These are phyloP conservation scores for Pocillopora meandrina DNA, from an alignment of 92 coral and sea anemone genomes.

Conservation along the genomic window DNA sequence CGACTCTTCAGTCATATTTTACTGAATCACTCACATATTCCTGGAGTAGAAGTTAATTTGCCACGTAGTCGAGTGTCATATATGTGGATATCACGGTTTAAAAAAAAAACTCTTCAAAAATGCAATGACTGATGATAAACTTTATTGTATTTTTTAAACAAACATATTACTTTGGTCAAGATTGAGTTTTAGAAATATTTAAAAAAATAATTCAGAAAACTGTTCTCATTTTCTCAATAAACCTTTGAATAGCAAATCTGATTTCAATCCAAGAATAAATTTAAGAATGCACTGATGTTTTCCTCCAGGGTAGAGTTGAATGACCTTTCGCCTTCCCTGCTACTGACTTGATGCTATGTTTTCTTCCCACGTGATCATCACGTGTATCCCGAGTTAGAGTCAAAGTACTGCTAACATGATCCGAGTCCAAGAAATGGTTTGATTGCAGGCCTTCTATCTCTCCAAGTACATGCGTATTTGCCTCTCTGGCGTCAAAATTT, in stretches of 20 bases:
- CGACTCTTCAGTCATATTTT: too few relatives aligned
- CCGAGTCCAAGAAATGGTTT: slow-evolving; percentile 1
- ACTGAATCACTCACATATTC: too few relatives aligned
- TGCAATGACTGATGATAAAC: too few relatives aligned
- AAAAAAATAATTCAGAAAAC: neutral
- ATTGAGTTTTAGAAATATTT: neutral
- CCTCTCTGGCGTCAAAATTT: slow-evolving; percentile 39
- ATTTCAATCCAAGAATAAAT: neutral
- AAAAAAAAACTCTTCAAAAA: too few relatives aligned
- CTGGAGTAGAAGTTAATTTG: too few relatives aligned
- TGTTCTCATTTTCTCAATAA: neutral
- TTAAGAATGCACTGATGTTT: slow-evolving; percentile 26
- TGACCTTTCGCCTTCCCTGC: slow-evolving; percentile 2
- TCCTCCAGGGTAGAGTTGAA: slow-evolving; percentile 17
- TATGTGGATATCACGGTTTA: too few relatives aligned
- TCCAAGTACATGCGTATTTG: slow-evolving; percentile 50
- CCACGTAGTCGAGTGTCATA: too few relatives aligned
- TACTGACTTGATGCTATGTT: slow-evolving; percentile 5
- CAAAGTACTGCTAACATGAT: slow-evolving; percentile 4
- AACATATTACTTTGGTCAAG: too few relatives aligned
- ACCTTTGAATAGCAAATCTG: neutral
- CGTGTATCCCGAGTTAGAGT: neutral
- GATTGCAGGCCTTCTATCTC: slow-evolving; percentile 29
- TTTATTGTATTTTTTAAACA: too few relatives aligned
- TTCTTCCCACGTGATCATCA: slow-evolving; percentile 2